phyloP scores from a whole-genome alignment of 2,888 invertebrate species.

The Yponomeuta evonymella region DNA sequence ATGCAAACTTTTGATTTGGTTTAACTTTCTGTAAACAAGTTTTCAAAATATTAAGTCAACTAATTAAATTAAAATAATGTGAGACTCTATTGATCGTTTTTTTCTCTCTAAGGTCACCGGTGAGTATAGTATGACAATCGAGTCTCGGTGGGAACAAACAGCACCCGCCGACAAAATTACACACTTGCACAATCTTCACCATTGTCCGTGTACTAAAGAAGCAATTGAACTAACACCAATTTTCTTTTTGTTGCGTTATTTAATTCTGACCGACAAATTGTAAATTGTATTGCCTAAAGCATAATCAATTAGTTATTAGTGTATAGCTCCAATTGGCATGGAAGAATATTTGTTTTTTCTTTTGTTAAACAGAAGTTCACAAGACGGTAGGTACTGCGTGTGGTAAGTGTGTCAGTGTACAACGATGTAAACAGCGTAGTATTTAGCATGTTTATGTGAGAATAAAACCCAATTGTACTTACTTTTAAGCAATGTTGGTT shows the following conservation, averaged over 20 bases:
- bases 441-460: conserved; percentile 48
- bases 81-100: not conserved
- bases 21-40: not conserved
- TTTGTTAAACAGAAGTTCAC: conserved; percentile 4
- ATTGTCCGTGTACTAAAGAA: conserved; percentile 29
- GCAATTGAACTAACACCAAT: conserved; percentile 27
- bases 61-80: not conserved
- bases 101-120: not conserved
- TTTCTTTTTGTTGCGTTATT: conserved; percentile 34
- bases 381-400: not conserved
- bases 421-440: conserved; percentile 41
- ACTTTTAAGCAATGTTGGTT: conserved; percentile 23
- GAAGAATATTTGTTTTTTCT: conserved; percentile 2
- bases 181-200: conserved; percentile 32
- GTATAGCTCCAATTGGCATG: not conserved
- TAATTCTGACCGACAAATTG: conserved; percentile 20
- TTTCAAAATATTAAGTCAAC: not conserved
- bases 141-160: conserved; percentile 11
- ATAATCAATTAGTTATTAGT: conserved; percentile 12
- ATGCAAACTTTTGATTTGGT: not conserved
- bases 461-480: conserved; percentile 53
- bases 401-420: conserved; percentile 10
- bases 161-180: conserved; percentile 20
- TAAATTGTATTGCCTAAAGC: conserved; percentile 7
- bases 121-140: not conserved